Base-by-base conservation (phyloP, 35 echinoderm and acorn worm species). In the Anneissia japonica region DNA sequence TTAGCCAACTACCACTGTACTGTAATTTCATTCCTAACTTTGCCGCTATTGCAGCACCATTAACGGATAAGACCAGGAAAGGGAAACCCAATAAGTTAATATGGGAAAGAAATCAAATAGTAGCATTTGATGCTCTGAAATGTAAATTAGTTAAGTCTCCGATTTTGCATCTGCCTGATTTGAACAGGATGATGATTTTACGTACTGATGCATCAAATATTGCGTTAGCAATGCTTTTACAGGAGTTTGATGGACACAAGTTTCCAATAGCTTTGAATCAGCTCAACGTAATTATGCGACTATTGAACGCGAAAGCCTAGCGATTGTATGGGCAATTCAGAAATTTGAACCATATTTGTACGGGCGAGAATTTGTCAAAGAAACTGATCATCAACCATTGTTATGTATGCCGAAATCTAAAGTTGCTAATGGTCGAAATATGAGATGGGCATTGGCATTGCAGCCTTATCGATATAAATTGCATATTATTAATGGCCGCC, bases 301-400 rank as follows among this genome's bases (percentile, higher is more conserved):
- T 32, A 77, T 32, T 35, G 75, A 77, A 77, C 21, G 75, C 3
- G 75, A 35, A 13, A 32, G 35, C 9, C 26, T 77, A n/a, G 79
- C 79, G 3, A 30, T 88, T 21, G 46, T 82, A 9, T 88, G 79
- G 87, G 87, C 87, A 30, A 39, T 82, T 32, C 30, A 30, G 26
- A 88, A 88, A 75, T 75, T 75, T 82, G 46, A 74, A 26, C n/a
- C 74, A 10, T 82, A 88, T 75, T 43, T 88, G 37, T 75, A 88
- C 75, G 87, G 87, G 12, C 37, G 43, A 74, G 11, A 34, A 2
- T 82, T 82, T 74, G 32, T 82, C 0, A 74, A 82, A 73, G 87
- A 88, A 77, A 88, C 79, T 32, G 87, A 88, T 82, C 87, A 82
- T 34, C 79, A 82, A 26, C 74, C 79, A 0, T 46, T 88, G 16